Evolutionary conservation across 2,797 vertebrate genomes (phyloP).

Genomic region (Sebastes minor): DNA sequence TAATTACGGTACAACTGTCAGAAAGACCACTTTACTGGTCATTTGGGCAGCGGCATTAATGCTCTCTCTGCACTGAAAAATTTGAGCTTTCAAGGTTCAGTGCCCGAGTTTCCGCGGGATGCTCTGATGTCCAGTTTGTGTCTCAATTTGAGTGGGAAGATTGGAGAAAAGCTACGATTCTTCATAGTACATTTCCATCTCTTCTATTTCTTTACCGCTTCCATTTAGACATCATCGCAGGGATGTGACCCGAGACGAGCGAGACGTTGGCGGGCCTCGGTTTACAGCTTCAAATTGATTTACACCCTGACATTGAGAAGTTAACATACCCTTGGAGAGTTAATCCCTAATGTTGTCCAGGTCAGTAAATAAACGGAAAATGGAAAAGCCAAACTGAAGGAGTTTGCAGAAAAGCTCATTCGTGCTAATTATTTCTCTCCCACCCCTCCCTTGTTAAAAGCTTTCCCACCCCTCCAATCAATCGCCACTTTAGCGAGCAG

Average conservation of each 20-base stretch:
- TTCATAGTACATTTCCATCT: slow-evolving; percentile 30
- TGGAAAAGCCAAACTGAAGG: slow-evolving; percentile 69
- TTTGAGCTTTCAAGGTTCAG: slow-evolving; percentile 68
- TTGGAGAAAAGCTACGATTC: slow-evolving; percentile 27
- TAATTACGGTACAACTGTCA: slow-evolving; percentile 70
- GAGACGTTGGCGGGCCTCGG: slow-evolving; percentile 35
- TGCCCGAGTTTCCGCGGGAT: slow-evolving; percentile 45
- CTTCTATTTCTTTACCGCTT: neutral
- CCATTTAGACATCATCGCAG: slow-evolving; percentile 49
- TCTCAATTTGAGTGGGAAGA: slow-evolving; percentile 64
- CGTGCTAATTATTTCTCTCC: slow-evolving; percentile 83
- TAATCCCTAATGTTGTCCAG: slow-evolving; percentile 79
- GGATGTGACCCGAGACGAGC: slow-evolving; percentile 52
- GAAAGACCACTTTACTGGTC: slow-evolving; percentile 69
- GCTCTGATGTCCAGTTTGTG: slow-evolving; percentile 58
- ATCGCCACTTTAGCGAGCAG: slow-evolving; percentile 82
- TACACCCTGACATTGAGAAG: slow-evolving; percentile 75
- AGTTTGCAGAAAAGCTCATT: slow-evolving; percentile 83
- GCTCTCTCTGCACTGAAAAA: slow-evolving; percentile 46
- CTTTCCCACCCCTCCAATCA: slow-evolving; percentile 84
- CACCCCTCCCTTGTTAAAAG: slow-evolving; percentile 84
- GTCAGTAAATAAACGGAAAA: slow-evolving; percentile 76
- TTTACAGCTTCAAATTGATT: slow-evolving; percentile 73
- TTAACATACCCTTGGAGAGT: slow-evolving; percentile 74
- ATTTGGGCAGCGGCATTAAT: slow-evolving; percentile 56